phyloP scores from a whole-genome alignment of 64 coral and sea anemone genomes.

The Platygyra sinensis region DNA sequence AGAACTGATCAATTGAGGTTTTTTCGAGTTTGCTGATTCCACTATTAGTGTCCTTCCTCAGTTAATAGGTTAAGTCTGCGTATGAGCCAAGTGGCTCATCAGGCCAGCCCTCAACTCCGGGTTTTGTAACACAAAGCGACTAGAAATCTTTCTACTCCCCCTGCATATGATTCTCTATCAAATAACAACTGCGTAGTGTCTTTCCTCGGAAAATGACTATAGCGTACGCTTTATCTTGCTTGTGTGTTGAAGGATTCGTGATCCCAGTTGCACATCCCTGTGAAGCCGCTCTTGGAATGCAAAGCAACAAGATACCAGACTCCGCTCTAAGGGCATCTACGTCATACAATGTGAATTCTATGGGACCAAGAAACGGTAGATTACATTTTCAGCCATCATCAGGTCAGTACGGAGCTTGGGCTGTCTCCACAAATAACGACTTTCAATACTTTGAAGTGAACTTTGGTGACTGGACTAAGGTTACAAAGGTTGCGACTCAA shows the following conservation, averaged over 20 bases:
- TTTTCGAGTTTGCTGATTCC: too few relatives aligned
- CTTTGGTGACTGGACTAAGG: constrained; percentile 19
- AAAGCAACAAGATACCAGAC: constrained; percentile 27
- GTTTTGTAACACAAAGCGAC: too few relatives aligned
- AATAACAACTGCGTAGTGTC: too few relatives aligned
- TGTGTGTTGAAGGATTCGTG: background rate
- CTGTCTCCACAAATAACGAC: background rate
- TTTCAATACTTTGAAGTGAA: constrained; percentile 34
- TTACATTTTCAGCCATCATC: background rate
- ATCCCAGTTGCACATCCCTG: background rate
- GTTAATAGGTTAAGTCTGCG: too few relatives aligned
- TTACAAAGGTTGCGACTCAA: constrained; percentile 43
- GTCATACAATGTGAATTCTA: background rate
- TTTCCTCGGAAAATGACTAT: too few relatives aligned
- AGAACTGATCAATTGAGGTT: too few relatives aligned
- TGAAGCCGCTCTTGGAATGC: constrained; percentile 14
- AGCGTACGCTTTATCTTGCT: too few relatives aligned
- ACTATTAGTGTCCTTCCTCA: too few relatives aligned
- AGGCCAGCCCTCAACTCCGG: too few relatives aligned
- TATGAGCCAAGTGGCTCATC: too few relatives aligned
- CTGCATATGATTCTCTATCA: too few relatives aligned
- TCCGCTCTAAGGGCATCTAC: constrained; percentile 17
- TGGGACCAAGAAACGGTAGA: constrained; percentile 11
- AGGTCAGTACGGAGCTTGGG: constrained; percentile 14
- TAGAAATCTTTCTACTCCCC: too few relatives aligned